These are phyloP conservation scores for Taeniopygia guttata DNA, from an alignment of 2,797 vertebrate species.

Conservation along the genomic window DNA sequence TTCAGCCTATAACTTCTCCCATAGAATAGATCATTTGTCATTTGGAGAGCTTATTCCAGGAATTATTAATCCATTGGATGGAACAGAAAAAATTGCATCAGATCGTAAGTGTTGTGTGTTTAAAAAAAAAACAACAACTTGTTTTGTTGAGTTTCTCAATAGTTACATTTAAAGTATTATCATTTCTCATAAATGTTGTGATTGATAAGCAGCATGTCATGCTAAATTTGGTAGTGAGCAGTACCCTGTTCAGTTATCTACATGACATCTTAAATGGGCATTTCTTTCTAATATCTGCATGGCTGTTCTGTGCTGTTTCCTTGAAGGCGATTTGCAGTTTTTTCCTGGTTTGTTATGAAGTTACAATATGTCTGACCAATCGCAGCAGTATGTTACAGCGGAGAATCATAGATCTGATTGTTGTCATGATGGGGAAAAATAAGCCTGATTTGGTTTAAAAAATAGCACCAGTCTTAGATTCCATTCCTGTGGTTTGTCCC, in stretches of 20 bases:
- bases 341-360: neutral
- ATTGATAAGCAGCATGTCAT: neutral
- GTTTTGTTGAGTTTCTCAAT: neutral
- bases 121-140: neutral
- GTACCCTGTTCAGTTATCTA: neutral
- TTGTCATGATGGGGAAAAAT: neutral
- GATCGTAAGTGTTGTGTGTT: conserved; percentile 80
- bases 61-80: conserved; percentile 93
- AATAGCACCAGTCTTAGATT: neutral
- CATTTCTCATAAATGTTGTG: neutral
- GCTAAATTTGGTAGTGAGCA: neutral
- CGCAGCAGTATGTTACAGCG: neutral
- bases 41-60: conserved; percentile 94
- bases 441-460: neutral
- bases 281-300: neutral
- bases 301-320: neutral
- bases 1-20: conserved; percentile 95
- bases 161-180: neutral
- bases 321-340: neutral
- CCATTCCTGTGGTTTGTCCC: neutral
- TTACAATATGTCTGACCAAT: neutral
- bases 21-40: conserved; percentile 96
- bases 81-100: conserved; percentile 91
- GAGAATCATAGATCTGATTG: neutral
- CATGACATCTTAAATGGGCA: accelerated